phyloP scores from a whole-genome alignment of 1,140 invertebrate genomes.

The Drosophila azteca region DNA sequence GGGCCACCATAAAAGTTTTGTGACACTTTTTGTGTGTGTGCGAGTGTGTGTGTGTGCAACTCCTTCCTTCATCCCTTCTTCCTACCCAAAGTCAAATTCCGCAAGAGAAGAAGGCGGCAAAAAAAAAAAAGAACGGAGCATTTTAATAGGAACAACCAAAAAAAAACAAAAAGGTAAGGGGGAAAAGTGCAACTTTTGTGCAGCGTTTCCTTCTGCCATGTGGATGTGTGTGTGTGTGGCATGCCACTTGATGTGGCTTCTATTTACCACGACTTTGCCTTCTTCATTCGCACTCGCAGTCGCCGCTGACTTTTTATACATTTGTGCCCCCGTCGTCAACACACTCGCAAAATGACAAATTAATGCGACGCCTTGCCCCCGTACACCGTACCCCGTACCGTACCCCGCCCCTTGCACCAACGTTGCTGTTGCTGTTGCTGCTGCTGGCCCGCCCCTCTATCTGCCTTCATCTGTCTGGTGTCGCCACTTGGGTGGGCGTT shows the following conservation, averaged over 20 bases:
- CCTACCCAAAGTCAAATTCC: constrained; percentile 61
- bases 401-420: too few species aligned
- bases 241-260: constrained; percentile 64
- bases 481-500: constrained; percentile 59
- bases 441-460: constrained; percentile 15
- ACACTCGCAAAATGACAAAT: constrained; percentile 75
- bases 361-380: constrained; percentile 62
- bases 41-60: background rate
- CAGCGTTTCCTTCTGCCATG: constrained; percentile 21
- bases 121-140: constrained; percentile 29
- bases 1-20: constrained; percentile 74
- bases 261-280: constrained; percentile 22
- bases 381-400: too few species aligned
- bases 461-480: constrained; percentile 21
- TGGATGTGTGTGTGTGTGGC: constrained; percentile 28
- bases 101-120: constrained; percentile 34
- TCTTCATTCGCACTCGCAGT: background rate
- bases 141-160: constrained; percentile 57
- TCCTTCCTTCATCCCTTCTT: constrained; percentile 10
- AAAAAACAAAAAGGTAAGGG: constrained; percentile 34
- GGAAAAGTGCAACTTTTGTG: constrained; percentile 57
- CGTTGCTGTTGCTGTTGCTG: background rate
- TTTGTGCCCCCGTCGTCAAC: constrained; percentile 51
- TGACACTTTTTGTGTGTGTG: constrained; percentile 54
- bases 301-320: constrained; percentile 4